Evolutionary conservation across 1,140 invertebrate species (phyloP), one percentile per base, ranked within the genome.

Genomic region (Drosophila auraria): DNA sequence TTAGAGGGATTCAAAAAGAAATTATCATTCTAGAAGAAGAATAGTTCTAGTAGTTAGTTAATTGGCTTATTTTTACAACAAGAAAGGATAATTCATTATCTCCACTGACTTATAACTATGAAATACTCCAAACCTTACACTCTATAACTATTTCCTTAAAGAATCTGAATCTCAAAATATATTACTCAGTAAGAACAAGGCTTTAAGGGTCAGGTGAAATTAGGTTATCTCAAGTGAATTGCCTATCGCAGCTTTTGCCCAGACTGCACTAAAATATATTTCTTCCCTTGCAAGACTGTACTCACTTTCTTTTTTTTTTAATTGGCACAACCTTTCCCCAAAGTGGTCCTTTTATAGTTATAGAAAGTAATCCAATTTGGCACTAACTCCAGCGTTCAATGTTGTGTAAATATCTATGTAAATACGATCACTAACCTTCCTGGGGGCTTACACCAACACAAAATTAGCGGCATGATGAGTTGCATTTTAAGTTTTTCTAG

Each of bases 391-490:
- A 70, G 38, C 20, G 44, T 40, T 45, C 3, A 33, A 45, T 58
- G 50, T 71, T 62, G 36, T 50, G 45, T 80, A 78, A 51, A 36
- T 65, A 47, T 20, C 20, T 44, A 49, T 73, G 45, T 80, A 45
- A 38, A 70, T 70, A 56, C 15, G 30, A 71, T 51, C 56, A 81
- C 78, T 80, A 80, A 80, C 59, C 53, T 60, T 49, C 6, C 4
- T 30, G 60, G 78, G 51, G 40, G 20, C 66, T 73, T 60, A 73
- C 71, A 74, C 45, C n/a, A 73, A 59, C n/a, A 25, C 68, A 50
- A 49, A 45, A 3, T 49, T 58, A 47, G 47, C 44, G 57, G 62
- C 61, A 70, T 70, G 49, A 56, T 61, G 11, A 59, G 54, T 49
- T 77, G 15, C 38, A 38, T 44, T 12, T 59, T 40, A 53, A 40